phyloP scores from a whole-genome alignment of 2,888 invertebrate species.

The Cephalotes varians region DNA sequence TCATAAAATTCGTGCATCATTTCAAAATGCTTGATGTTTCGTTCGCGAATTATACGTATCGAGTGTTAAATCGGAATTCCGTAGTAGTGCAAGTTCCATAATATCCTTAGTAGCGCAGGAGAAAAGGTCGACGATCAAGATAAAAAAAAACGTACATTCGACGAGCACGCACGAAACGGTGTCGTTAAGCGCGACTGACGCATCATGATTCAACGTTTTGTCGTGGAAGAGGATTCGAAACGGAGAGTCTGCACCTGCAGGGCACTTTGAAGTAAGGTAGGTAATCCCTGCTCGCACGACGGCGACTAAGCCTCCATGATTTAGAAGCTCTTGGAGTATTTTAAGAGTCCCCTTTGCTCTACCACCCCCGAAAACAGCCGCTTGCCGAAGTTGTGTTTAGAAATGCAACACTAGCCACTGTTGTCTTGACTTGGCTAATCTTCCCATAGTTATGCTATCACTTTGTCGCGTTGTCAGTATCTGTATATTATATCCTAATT shows the following conservation, averaged over 20 bases:
- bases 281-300: conserved; percentile 85
- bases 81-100: not conserved
- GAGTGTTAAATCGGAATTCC: conserved; percentile 20
- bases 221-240: conserved; percentile 77
- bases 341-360: conserved; percentile 84
- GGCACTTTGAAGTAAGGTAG: conserved; percentile 85
- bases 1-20: not conserved
- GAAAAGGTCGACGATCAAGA: not conserved
- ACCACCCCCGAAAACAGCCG: conserved; percentile 76
- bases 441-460: conserved; percentile 50
- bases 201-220: conserved; percentile 81
- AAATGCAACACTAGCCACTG: conserved; percentile 66
- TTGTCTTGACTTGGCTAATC: conserved; percentile 70
- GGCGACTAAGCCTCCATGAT: conserved; percentile 85
- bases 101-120: not conserved
- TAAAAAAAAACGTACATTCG: conserved; percentile 59
- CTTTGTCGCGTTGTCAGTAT: conserved; percentile 17
- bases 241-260: conserved; percentile 84
- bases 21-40: not conserved
- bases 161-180: conserved; percentile 65
- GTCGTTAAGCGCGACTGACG: conserved; percentile 78
- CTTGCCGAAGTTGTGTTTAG: conserved; percentile 65
- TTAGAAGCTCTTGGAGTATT: conserved; percentile 85
- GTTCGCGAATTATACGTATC: not conserved
- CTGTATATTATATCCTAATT: conserved; percentile 39